Evolutionary conservation across 2,113 vertebrate species (phyloP).

Genomic region (Coptodon rendalli): DNA sequence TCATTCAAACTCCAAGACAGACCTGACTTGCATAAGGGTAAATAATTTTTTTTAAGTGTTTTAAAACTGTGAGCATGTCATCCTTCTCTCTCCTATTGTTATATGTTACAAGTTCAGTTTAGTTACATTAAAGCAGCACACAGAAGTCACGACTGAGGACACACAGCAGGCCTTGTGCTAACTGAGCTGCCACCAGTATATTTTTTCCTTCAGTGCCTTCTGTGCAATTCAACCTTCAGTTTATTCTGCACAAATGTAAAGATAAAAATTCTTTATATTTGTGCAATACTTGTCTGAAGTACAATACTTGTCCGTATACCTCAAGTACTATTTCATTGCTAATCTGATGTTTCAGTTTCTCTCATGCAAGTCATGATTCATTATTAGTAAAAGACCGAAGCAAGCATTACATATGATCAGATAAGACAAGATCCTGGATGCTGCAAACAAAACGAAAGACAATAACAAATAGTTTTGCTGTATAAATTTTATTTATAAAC

Average conservation of each 20-base stretch:
- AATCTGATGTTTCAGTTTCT: background rate
- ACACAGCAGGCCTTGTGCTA: background rate
- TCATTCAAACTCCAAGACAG: background rate
- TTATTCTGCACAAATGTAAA: background rate
- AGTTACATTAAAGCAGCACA: background rate
- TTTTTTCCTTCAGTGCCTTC: background rate
- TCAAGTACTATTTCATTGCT: background rate
- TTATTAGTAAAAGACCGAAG: background rate
- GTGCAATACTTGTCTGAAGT: background rate
- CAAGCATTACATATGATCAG: background rate
- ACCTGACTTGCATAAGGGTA: background rate
- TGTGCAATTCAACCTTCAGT: background rate
- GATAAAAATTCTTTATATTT: background rate
- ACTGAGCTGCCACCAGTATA: background rate
- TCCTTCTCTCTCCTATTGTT: background rate
- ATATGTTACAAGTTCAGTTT: background rate
- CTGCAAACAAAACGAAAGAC: fast-evolving
- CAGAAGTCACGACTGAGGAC: background rate
- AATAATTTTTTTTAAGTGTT: background rate
- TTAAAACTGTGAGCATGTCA: background rate
- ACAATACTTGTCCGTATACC: background rate
- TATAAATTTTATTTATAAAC: background rate
- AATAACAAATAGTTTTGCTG: background rate
- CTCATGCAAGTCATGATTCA: background rate
- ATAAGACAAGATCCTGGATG: background rate